Conservation (phyloP, 2,888 invertebrate genomes). For the Baronia brevicornis region DNA sequence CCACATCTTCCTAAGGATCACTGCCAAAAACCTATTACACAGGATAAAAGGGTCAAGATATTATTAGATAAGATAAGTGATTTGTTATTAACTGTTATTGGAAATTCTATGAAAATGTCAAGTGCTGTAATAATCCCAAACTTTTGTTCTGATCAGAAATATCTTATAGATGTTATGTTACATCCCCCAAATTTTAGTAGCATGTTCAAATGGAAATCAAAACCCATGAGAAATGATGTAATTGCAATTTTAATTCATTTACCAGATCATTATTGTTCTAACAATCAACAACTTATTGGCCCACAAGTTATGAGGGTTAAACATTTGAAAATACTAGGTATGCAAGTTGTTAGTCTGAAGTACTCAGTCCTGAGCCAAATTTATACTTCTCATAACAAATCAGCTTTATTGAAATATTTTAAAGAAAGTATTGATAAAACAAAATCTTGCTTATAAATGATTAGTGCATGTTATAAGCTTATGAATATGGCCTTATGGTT, state of each 20-base stretch:
- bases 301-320: constrained; percentile 78
- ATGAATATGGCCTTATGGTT: too few species aligned
- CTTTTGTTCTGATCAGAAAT: constrained; percentile 74
- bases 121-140: constrained; percentile 68
- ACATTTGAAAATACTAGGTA: constrained; percentile 78
- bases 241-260: constrained; percentile 77
- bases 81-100: constrained; percentile 54
- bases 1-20: constrained; percentile 74
- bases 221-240: constrained; percentile 54
- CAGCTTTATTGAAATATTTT: constrained; percentile 69
- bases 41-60: constrained; percentile 71
- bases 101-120: constrained; percentile 62
- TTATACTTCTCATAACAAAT: constrained; percentile 57
- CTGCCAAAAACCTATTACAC: constrained; percentile 61
- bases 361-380: constrained; percentile 68
- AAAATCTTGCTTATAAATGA: constrained; percentile 28
- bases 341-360: constrained; percentile 76
- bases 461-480: too few species aligned
- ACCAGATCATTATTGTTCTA: constrained; percentile 79
- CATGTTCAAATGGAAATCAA: constrained; percentile 61
- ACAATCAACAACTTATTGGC: constrained; percentile 73
- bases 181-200: constrained; percentile 60
- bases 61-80: constrained; percentile 61
- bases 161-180: constrained; percentile 76
- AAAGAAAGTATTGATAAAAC: constrained; percentile 52